A percentile compares a stretch with the other conserved stretches of the same genome.
phyloP scores from a whole-genome alignment of 2,888 invertebrate genomes.

The Euclidia mi region DNA sequence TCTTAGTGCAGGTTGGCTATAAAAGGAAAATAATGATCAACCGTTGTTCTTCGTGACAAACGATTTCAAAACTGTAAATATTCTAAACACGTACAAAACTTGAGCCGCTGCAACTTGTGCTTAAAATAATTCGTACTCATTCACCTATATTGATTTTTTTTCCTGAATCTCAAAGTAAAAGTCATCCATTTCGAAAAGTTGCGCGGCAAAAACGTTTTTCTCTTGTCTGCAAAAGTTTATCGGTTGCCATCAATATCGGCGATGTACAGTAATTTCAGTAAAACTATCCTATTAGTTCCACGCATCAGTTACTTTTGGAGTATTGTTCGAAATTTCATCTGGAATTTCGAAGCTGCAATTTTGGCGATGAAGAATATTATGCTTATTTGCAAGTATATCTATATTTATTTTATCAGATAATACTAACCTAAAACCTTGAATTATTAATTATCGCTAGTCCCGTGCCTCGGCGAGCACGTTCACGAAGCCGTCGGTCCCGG shows the following conservation, averaged over 20 bases:
- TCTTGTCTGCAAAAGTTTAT: slow-evolving; percentile 13
- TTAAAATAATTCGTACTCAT: slow-evolving; percentile 22
- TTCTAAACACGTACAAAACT: too few species aligned
- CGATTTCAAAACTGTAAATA: too few species aligned
- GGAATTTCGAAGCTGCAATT: background rate
- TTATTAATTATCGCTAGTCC: too few species aligned
- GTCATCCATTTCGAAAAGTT: slow-evolving; percentile 1
- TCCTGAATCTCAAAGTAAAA: background rate
- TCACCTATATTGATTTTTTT: slow-evolving; percentile 22
- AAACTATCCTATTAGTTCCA: slow-evolving; percentile 8
- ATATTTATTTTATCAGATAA: background rate
- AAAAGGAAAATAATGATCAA: too few species aligned
- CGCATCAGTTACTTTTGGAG: slow-evolving; percentile 7
- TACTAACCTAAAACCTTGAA: too few species aligned
- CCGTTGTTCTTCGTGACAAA: too few species aligned
- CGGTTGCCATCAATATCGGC: slow-evolving; percentile 14
- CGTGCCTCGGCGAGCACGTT: too few species aligned
- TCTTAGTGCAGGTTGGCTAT: too few species aligned
- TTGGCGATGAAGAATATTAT: too few species aligned
- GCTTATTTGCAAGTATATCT: too few species aligned
- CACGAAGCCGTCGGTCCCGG: too few species aligned
- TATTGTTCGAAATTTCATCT: background rate
- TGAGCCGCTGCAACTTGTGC: too few species aligned
- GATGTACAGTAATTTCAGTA: slow-evolving; percentile 7
- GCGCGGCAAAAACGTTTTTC: slow-evolving; percentile 5